Base-by-base conservation (phyloP, 2,888 invertebrate species). In the Polyommatus icarus region DNA sequence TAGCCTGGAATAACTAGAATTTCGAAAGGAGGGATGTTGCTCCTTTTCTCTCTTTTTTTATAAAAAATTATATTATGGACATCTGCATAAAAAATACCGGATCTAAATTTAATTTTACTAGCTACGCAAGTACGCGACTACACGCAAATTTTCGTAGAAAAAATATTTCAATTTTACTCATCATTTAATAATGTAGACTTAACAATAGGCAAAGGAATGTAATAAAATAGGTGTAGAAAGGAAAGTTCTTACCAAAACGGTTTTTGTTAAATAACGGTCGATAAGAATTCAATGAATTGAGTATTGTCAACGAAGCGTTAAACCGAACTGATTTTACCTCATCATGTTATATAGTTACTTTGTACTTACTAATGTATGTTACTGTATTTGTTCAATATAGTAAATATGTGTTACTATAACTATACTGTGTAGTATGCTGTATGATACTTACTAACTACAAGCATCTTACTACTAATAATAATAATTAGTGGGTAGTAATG, bases 281-380 rank as follows among this genome's bases (percentile, higher is more conserved):
- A 50, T 75, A 54, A 54, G 54, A 75, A 75, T 50, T 29, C 29
- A 54, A 24, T 75, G 75, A 75, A 75, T 75, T 50, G 75, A 12
- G 67, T 67, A 32, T 75, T 75, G 50, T 54, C 75, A 75, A 75
- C 29, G 75, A 29, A 75, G 75, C 75, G 75, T 75, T 32, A 67
- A 67, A 75, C 75, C 73, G 50, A 18, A 24, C 73, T 61, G 29
- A 67, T 67, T 67, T 32, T 67, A 72, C 72, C 40, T 46, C 24
- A 73, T 40, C 12, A n/a, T 18, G 32, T 12, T 32, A 71, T 20
- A 50, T 50, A 50, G 15, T 15, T 15, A 50, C 3, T 32, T 40
- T 20, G 15, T 50, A 50, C 4, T 15, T 15, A 50, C 3, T 12
- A 0, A 46, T n/a, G 10, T 50, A 50, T 12, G 12, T 50, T 50